Evolutionary conservation across 2,888 invertebrate genomes (phyloP), one percentile per base, ranked within the genome.

Genomic region (Mycalesis mineus): DNA sequence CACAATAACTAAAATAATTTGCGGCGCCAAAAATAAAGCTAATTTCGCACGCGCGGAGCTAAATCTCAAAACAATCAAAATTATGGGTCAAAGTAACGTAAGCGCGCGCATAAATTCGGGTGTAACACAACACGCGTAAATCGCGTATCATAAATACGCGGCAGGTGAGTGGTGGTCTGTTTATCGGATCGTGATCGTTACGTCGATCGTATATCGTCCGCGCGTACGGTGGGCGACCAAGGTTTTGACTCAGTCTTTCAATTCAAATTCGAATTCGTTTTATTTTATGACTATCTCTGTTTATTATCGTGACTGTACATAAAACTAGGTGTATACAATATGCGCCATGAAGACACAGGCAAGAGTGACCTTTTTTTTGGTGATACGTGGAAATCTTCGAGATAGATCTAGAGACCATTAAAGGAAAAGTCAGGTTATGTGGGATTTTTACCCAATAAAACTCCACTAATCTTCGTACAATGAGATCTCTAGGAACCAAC

Each of bases 141-240:
- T 65, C 58, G 60, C 55, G 61, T 60, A 55, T 61, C 65, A 65
- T 69, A 76, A 76, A 75, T 66, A 74, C 68, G 54, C 64, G 66
- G 61, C 75, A 75, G 76, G 74, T 75, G 75, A 70, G 70, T 67
- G 66, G 72, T 68, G 64, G 67, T 68, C 67, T 73, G 74, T 75
- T 75, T 73, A 73, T 68, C 71, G 66, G 65, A 70, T 72, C 73
- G 69, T 68, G 68, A 68, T 64, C 67, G 71, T 69, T 65, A 69
- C 71, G 69, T 70, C 67, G 66, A 58, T 65, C 67, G 69, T 70
- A 66, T 62, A 66, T 74, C 63, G 68, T 40, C 37, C 37, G 17
- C 40, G 42, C 15, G 55, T 60, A 57, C 57, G 53, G 55, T 55
- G 55, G 53, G 39, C 48, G 14, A 40, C 40, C n/a, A 6, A 31